Base-by-base conservation (phyloP, 2,797 vertebrate species). In the Ibycter americanus region DNA sequence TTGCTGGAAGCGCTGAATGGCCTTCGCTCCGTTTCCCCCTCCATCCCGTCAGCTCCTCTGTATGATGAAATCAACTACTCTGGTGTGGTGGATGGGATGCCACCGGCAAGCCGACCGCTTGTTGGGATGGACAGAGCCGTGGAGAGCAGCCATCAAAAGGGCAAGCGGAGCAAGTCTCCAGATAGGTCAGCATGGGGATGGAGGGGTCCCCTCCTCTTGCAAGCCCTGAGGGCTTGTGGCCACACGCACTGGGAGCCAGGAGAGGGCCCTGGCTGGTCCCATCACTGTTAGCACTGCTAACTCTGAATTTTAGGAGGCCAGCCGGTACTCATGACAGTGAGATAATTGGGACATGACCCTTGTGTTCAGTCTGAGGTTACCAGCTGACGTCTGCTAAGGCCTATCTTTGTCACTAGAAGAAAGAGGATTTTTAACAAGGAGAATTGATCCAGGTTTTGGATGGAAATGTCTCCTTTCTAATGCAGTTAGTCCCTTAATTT, bases 61-160 rank as follows among this genome's bases (percentile, higher is more conserved):
- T 99, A 99, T 3, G 99, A 99, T 0, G 99, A 99, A 61, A 99
- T 99, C 97, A 99, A 98, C 97, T 99, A 99, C 98, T 99, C 99
- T 0, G 99, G 99, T 1, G 74, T 98, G 89, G 99, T 98, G 18
- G 99, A 99, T 0, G 97, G 98, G 66, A 71, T 98, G 27, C 96
- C 97, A 0, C 98, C 98, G 0, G 97, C 99, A 0, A 95, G 98
- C 96, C 97, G 99, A 49, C 99, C 98, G 3, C 98, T 99, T 2
- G 98, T 98, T 56, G 99, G 98, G 61, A 98, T 99, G 0, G 99
- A 99, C 83, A 99, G 99, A 95, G 97, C 99, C 10, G 95, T 98
- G 74, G 99, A 99, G 74, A 98, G 98, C 9, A 94, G 98, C 87
- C 98, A 98, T 93, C 99, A 98, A 92, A 99, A 99, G 97, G 98